phyloP scores from a whole-genome alignment of 2,888 invertebrate species.

The Gari tellinella region DNA sequence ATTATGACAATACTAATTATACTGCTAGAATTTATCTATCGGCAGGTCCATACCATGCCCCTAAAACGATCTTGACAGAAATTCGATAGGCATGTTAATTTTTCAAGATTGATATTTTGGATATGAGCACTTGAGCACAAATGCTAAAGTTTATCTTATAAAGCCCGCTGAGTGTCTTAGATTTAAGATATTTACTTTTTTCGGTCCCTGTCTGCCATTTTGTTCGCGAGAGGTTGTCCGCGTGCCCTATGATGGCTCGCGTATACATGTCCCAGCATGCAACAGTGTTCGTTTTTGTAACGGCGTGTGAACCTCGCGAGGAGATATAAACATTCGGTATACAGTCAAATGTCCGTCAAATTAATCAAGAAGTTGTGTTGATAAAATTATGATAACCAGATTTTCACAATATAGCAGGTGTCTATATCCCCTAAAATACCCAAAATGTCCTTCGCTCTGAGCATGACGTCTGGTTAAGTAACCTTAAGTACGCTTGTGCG shows the following conservation, averaged over 20 bases:
- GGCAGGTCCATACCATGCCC: conserved; percentile 9
- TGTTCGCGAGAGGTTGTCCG: conserved; percentile 7
- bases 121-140: conserved; percentile 36
- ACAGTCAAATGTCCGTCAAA: conserved; percentile 3
- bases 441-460: no score
- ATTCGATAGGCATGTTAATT: conserved; percentile 22
- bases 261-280: conserved; percentile 30
- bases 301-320: no score
- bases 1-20: conserved; percentile 44
- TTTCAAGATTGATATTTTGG: conserved; percentile 25
- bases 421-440: no score
- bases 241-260: background rate
- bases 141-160: conserved; percentile 19
- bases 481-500: no score
- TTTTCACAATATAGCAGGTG: no score
- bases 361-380: background rate
- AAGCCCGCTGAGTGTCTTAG: conserved; percentile 17
- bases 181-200: conserved; percentile 19
- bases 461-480: no score
- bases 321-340: no score
- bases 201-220: conserved; percentile 8
- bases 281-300: conserved; percentile 3
- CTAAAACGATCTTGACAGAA: conserved; percentile 18
- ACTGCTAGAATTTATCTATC: background rate
- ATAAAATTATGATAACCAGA: no score